Conservation (phyloP, 2,797 vertebrate species). For the Lithobates sylvaticus region DNA sequence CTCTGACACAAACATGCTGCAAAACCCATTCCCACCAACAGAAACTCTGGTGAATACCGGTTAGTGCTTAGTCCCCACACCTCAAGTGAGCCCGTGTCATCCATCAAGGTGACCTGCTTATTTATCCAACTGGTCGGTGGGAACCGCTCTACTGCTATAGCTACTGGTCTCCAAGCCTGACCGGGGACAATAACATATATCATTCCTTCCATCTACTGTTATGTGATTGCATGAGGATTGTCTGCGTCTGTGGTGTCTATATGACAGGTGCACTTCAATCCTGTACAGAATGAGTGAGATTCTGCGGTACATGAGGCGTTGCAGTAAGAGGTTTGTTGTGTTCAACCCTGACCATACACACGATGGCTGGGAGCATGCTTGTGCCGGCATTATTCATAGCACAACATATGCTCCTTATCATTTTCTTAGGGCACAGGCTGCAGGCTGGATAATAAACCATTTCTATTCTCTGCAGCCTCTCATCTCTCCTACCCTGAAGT, state of each 20-base stretch:
- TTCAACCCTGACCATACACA: conserved; percentile 1
- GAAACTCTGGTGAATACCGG: too few relatives aligned
- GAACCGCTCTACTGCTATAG: too few relatives aligned
- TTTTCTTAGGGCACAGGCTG: conserved; percentile 51
- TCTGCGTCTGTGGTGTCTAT: not conserved
- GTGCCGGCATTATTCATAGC: conserved; percentile 26
- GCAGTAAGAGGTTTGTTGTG: not conserved
- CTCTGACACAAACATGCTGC: too few relatives aligned
- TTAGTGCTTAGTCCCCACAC: too few relatives aligned
- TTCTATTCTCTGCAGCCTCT: conserved; percentile 61
- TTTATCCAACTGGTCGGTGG: too few relatives aligned
- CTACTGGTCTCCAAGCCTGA: too few relatives aligned
- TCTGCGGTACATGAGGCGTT: not conserved
- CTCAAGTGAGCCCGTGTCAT: too few relatives aligned
- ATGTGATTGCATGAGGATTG: too few relatives aligned
- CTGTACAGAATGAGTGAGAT: not conserved
- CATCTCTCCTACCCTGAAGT: conserved; percentile 60
- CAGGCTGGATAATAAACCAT: conserved; percentile 59
- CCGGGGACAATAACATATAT: too few relatives aligned
- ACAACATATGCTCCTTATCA: conserved; percentile 43
- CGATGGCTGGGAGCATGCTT: conserved; percentile 4
- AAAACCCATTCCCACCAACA: too few relatives aligned
- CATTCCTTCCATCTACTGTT: too few relatives aligned
- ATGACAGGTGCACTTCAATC: not conserved
- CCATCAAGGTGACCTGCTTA: too few relatives aligned